Evolutionary conservation across 2,113 vertebrate species (phyloP), one percentile per base, ranked within the genome.

Genomic region (Gymnogyps californianus): DNA sequence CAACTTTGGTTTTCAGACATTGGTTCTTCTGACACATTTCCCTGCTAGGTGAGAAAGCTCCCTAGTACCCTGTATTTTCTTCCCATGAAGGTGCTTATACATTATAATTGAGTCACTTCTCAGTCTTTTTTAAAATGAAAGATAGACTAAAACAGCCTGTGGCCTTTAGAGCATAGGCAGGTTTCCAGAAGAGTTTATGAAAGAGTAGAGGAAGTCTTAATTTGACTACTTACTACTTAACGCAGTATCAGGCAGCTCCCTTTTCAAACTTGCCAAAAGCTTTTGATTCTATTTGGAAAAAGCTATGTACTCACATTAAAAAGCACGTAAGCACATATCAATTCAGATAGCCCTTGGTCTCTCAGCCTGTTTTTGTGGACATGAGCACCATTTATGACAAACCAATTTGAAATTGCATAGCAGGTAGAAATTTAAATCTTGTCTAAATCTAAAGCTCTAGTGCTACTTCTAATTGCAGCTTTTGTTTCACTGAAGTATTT

Each of bases 121-220:
- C 81, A 89, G 77, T 95, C 77, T 95, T 82, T 82, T 92, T 79
- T 78, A 57, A 87, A 93, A 91, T 83, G 87, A 94, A 96, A 94
- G 59, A 76, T 28, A 69, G 78, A 85, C 57, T 89, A 88, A 96
- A 95, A 85, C 38, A 87, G 82, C 84, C 87, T 75, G 58, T 69
- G 3, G 95, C 92, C 87, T 87, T 96, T 69, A 57, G 28, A 85
- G 65, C 89, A 49, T 10, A 84, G 78, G 78, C 74, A 93, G 74
- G 47, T 94, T 96, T 95, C 89, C 84, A 91, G 87, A 82, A 52
- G 72, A 93, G 71, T 91, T 96, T 87, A 69, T 91, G 66, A 94
- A 91, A 77, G 38, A 87, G 61, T 44, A 80, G 86, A 86, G 69
- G 61, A 88, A 82, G 58, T 88, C 90, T 94, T 93, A 96, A 87